Base-by-base conservation (phyloP, 1,140 invertebrate genomes). In the Cepaea nemoralis region DNA sequence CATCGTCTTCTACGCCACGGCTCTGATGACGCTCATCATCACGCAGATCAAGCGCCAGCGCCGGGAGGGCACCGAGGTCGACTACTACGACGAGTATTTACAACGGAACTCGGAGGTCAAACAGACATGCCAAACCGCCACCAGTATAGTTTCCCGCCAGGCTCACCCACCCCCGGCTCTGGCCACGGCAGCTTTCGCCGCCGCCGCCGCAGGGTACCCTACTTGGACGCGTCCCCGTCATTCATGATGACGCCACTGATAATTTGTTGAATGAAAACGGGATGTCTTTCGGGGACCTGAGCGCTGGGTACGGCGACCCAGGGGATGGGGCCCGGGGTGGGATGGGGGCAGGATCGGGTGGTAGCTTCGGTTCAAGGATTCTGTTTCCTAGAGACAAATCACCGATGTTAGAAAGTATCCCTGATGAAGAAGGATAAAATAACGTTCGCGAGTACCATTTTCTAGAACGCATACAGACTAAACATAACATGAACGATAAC, bases 71-170 rank as follows among this genome's bases (percentile, higher is more conserved):
- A 85, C 84, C 14, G 89, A 90, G 55, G 83, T 88, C 5, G 89
- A 90, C 63, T 90, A 90, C 80, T 90, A 89, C 83, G 88, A 90
- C 79, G 89, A 90, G 73, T 87, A 90, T 81, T 78, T 90, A 10
- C 86, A 89, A 69, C 33, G 89, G 22, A 89, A 88, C 55, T 82
- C 82, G 42, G 84, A 85, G 50, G 81, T 87, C 24, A 86, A 85
- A 67, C 75, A 82, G 24, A 87, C 84, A 0, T 85, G 84, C 48
- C 79, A 83, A 27, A 83, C 79, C 27, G 84, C 84, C 50, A 80
- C 81, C 50, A 75, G 63, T 35, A 37, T 85, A 5, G 77, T 85
- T 2, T 19, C 76, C 14, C 6, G 39, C 3, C 22, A 42, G 37
- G 5, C 55, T 2, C 55, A 55, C 2, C 76, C 55, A 24, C 50